Base-by-base conservation (phyloP, 2,113 vertebrate genomes). In the Hemibagrus wyckioides region DNA sequence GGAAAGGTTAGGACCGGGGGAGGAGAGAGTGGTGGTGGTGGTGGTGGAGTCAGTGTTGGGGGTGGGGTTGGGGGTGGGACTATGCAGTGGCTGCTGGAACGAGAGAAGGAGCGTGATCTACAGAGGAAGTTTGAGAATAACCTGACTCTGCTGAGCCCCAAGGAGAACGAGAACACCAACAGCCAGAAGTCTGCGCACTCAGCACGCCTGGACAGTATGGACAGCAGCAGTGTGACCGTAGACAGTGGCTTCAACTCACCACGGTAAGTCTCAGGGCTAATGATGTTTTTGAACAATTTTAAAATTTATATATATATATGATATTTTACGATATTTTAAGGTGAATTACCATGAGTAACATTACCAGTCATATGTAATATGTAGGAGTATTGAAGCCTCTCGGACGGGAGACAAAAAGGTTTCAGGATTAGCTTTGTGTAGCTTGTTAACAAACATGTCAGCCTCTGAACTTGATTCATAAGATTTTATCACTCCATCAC, bases 191-290 rank as follows among this genome's bases (percentile, higher is more conserved):
- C 98, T 65, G 97, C 97, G 19, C 98, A 99, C 88, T 99, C 98
- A 0, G 98, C 97, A 56, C 96, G 98, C 21, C 95, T 99, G 81
- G 98, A 99, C 96, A 99, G 98, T 94, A 99, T 99, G 97, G 98
- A 99, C 95, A 99, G 98, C 96, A 99, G 98, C 96, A 99, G 98
- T 91, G 97, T 99, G 90, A 99, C 98, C 0, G 98, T 99, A 93
- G 98, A 99, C 95, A 99, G 98, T 92, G 98, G 98, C 92, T 99
- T 99, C 95, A 99, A 99, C 96, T 99, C 98, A 85, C 98, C 98
- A 96, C 98, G 98, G 98, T 99, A 97, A 94, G 97, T 93, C 88
- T 69, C 3, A 73, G 5, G 82, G n/a, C 36, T 80, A n/a, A 54
- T 19, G 14, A 30, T 52, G 30, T 17, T 30, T 9, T 52, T 15